Evolutionary conservation across 2,113 vertebrate species (phyloP), one percentile per base, ranked within the genome.

Genomic region (Hippocampus barbouri): DNA sequence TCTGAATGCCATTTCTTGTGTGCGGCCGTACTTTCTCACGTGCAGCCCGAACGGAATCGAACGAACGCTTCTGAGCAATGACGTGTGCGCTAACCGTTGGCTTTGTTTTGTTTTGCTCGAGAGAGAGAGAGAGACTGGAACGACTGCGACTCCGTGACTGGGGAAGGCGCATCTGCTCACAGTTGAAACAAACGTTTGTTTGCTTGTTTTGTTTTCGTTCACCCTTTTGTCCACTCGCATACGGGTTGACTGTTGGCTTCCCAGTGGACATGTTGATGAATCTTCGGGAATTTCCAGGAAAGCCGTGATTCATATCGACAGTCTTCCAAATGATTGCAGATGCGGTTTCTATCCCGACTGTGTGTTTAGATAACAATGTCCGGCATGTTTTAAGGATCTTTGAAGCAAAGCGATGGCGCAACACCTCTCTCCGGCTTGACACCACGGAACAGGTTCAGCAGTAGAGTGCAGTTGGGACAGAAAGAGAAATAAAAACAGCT

Each of bases 191-290:
- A 63, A 14, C 54, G 15, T 43, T 27, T 25, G 2, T 7, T 8
- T 34, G 3, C 11, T 15, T 34, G 14, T 62, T 62, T 34, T 23
- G 56, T 65, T 71, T 41, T 49, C 30, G 53, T 66, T 70, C 5
- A 0, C 30, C 61, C n/a, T 74, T 73, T 81, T 77, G 66, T 66
- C 65, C 40, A n/a, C 0, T 68, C 72, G 85, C 87, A 90, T 87
- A 86, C 86, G 86, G 78, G 87, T 85, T 69, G 71, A 83, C 72
- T 59, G 71, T 75, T 67, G 43, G 71, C n/a, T 53, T 89, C 85
- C 79, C 81, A 69, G 14, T 65, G 81, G 86, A 90, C 82, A 78
- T 76, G 78, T 79, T 81, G 72, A 87, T 87, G 85, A 74, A 83
- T 80, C 74, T 84, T 63, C 70, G 72, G 79, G 68, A 87, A 82